Percentiles rank a stretch among this genome's conserved stretches.
These are phyloP conservation scores for Reinhardtius hippoglossoides DNA, from an alignment of 2,113 vertebrate species.

Conservation along the genomic window DNA sequence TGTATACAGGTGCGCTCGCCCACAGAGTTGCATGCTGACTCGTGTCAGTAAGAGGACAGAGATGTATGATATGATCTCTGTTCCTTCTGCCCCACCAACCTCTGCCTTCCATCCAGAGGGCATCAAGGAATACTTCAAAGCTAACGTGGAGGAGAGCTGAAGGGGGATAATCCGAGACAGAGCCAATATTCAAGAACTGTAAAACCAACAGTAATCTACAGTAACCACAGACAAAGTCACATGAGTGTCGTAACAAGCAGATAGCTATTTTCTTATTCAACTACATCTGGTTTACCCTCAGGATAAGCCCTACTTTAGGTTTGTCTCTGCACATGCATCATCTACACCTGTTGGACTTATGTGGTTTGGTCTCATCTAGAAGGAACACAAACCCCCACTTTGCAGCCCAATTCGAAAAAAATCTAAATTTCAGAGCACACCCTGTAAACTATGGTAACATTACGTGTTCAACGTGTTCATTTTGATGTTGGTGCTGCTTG, in stretches of 20 bases:
- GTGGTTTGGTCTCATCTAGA: neutral
- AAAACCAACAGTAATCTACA: neutral
- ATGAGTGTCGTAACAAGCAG: conserved; percentile 3
- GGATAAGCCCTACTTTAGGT: conserved; percentile 20
- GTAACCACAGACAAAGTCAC: conserved; percentile 12
- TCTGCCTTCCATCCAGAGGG: conserved; percentile 31
- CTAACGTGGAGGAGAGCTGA: conserved; percentile 13
- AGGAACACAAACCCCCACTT: neutral
- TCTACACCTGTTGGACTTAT: conserved; percentile 13
- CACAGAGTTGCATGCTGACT: conserved; percentile 68
- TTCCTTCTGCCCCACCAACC: conserved; percentile 27
- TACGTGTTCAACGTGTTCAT: neutral
- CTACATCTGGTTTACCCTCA: neutral
- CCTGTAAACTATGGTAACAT: neutral
- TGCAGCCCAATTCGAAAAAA: neutral
- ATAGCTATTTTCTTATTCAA: too few species aligned
- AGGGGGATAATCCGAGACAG: conserved; percentile 11
- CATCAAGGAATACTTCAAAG: conserved; percentile 59
- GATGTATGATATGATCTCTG: conserved; percentile 59
- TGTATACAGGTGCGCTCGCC: conserved; percentile 72
- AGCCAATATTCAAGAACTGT: conserved; percentile 8
- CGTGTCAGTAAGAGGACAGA: conserved; percentile 68
- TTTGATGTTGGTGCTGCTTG: neutral
- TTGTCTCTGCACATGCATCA: conserved; percentile 6
- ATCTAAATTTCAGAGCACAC: too few species aligned